Conservation (phyloP, 2,888 invertebrate genomes). For the Autographa gamma region DNA sequence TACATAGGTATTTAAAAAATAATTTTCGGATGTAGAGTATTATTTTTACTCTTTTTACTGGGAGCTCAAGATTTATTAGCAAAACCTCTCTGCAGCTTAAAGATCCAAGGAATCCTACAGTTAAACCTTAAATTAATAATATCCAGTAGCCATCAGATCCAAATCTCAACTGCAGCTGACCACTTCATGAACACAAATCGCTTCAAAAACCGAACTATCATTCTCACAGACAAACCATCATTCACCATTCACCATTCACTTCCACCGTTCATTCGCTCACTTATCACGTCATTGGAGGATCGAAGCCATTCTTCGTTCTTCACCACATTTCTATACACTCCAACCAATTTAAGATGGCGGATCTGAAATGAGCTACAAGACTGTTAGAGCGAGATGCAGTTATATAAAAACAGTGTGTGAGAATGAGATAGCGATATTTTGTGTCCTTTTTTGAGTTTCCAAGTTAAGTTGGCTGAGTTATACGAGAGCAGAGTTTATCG, state of each 20-base stretch:
- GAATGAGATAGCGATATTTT: background rate
- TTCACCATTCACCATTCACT: constrained; percentile 3
- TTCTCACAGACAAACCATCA: background rate
- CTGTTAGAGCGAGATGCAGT: background rate
- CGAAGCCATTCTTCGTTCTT: constrained; percentile 55
- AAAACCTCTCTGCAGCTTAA: no score
- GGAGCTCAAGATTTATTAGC: no score
- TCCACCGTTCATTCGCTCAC: background rate
- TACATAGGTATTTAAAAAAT: no score
- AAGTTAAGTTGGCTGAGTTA: background rate
- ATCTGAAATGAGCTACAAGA: background rate
- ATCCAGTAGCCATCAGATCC: background rate
- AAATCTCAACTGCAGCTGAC: constrained; percentile 1
- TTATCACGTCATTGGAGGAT: constrained; percentile 47
- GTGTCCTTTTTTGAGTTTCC: background rate
- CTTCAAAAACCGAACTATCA: background rate
- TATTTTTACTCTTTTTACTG: no score
- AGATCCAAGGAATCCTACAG: background rate
- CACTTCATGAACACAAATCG: background rate
- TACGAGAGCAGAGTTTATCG: constrained; percentile 74
- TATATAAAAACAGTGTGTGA: background rate
- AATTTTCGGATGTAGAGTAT: no score
- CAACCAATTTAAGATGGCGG: background rate
- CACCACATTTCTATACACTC: background rate
- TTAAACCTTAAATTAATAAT: background rate